Evolutionary conservation across 2,113 vertebrate genomes (phyloP).

Genomic region (Coturnix japonica): DNA sequence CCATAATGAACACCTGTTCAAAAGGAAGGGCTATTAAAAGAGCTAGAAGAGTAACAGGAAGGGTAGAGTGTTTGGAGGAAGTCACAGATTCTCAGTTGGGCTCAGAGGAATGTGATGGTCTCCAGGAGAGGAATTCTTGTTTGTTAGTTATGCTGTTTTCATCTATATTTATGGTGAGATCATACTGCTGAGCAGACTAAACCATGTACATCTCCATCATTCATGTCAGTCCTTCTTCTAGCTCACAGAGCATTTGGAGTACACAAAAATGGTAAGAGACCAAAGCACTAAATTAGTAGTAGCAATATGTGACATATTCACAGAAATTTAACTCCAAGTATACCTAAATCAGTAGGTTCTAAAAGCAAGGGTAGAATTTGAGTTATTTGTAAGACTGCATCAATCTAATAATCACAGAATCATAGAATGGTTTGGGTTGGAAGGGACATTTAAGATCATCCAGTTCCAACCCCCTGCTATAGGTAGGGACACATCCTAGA

Average conservation of each 20-base stretch:
- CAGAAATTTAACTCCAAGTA: neutral
- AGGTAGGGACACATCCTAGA: too few relatives aligned
- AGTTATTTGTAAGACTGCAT: neutral
- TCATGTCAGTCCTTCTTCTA: neutral
- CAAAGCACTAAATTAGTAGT: neutral
- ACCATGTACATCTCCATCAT: neutral
- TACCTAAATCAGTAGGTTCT: neutral
- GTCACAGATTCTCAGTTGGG: neutral
- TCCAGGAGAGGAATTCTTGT: neutral
- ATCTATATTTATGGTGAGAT: neutral
- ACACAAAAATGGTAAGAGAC: neutral
- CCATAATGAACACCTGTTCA: constrained; percentile 34
- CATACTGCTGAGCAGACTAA: neutral
- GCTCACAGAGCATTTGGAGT: neutral
- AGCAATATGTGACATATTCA: neutral
- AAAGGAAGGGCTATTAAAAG: constrained; percentile 69
- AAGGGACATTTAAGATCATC: too few relatives aligned
- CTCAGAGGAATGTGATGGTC: neutral
- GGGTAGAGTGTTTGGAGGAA: constrained; percentile 5
- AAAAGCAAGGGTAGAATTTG: neutral
- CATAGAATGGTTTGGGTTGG: too few relatives aligned
- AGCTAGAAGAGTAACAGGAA: constrained; percentile 56
- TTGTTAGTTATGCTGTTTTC: neutral
- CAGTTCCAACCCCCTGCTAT: too few relatives aligned
- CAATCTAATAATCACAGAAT: neutral